Base-by-base conservation (phyloP, 2,113 vertebrate species). In the Tiliqua scincoides region DNA sequence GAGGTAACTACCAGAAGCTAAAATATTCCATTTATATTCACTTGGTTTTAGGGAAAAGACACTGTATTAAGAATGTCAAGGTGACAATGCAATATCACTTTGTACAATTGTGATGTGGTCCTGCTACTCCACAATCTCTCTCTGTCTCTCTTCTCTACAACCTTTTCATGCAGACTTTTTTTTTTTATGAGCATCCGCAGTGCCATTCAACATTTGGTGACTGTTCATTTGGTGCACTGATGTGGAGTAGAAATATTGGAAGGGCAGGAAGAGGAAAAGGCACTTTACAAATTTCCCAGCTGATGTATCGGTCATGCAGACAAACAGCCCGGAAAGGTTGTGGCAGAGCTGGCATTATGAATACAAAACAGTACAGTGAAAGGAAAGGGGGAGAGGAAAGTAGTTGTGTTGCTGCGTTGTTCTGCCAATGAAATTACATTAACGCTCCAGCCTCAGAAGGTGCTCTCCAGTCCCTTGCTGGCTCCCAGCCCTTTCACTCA, bases 371-470 rank as follows among this genome's bases (percentile, higher is more conserved):
- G 25, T 87, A 72, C 25, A 52, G 85, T 91, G 52, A 73, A 89
- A 87, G 76, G 83, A 87, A 88, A 92, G 43, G 54, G 75, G 61
- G 43, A 78, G 54, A 77, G 65, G 73, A 20, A 86, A 76, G 10
- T 72, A 87, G 72, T 83, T 62, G 87, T 0, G 2, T 32, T 82
- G 37, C 37, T 83, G 21, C 73, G 63, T 78, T 85, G 32, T 70
- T 93, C 68, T 68, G 77, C 37, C 81, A 82, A 87, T 84, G 90
- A 89, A 92, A 91, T 88, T 85, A 57, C 82, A 90, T 86, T 91
- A 88, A 87, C 65, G 84, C 21, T 81, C n/a, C 6, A 48, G 83
- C 83, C 84, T 88, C 40, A 74, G 75, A 92, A 91, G n/a, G 63
- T 81, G 52, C 7, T 73, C 72, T 90, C 79, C 48, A 71, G 77